These are phyloP conservation scores for Eonycteris spelaea DNA, from an alignment of 2,113 vertebrate genomes.

Conservation along the genomic window DNA sequence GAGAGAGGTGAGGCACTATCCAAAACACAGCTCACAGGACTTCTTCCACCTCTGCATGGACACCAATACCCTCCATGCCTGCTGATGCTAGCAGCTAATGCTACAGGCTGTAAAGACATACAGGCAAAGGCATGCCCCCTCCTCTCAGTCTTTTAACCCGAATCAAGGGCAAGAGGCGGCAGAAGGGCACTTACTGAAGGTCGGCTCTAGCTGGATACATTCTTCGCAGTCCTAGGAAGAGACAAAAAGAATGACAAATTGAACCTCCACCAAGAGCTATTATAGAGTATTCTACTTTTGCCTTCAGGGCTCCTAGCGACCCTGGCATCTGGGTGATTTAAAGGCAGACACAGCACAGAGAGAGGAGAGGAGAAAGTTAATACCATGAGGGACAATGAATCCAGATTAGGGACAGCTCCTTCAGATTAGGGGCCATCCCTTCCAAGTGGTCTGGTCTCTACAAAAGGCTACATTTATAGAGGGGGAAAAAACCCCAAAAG, in stretches of 20 bases:
- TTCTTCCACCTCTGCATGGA: fast-evolving
- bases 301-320: too few species aligned
- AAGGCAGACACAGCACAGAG: background rate
- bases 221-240: conserved; percentile 90
- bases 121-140: too few species aligned
- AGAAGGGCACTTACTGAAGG: conserved; percentile 88
- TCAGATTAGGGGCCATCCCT: background rate
- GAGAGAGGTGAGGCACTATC: background rate
- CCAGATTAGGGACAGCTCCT: background rate
- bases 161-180: background rate
- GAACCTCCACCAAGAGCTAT: background rate
- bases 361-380: background rate
- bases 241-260: background rate
- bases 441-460: fast-evolving
- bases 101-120: background rate
- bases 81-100: background rate
- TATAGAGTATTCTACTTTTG: background rate
- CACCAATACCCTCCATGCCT: fast-evolving
- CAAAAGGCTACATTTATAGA: background rate
- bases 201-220: conserved; percentile 91
- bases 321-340: background rate
- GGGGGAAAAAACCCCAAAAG: background rate
- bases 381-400: background rate
- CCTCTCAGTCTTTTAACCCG: background rate
- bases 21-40: fast-evolving